Base-by-base conservation (phyloP, 2,797 vertebrate genomes). In the Chiroxiphia lanceolata region DNA sequence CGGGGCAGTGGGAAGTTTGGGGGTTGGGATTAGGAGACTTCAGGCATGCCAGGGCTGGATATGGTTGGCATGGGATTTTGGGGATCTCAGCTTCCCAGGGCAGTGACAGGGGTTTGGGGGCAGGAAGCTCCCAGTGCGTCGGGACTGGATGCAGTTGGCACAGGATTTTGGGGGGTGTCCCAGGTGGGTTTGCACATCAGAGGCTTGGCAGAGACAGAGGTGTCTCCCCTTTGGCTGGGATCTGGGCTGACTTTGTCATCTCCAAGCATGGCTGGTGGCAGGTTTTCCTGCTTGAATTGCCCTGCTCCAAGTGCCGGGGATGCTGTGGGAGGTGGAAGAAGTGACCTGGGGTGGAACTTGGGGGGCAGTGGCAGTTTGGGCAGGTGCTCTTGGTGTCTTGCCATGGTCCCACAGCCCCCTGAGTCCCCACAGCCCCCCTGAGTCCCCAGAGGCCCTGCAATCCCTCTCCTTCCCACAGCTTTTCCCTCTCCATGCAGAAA, bases 331-430 rank as follows among this genome's bases (percentile, higher is more conserved):
- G 1, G 2, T 8, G 40, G 40, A 47, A 25, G n/a, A 15, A 4
- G 33, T 0, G 5, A 6, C 3, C 25, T 19, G 48, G 27, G 34
- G 4, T 3, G 13, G 44, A 33, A 33, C 45, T 1, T 29, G 19
- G 54, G 42, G 54, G 44, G 16, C 42, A 51, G 16, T 3, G 10
- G 51, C 1, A 2, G 6, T 57, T 45, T 57, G 51, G 51, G 26
- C 25, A 11, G 3, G 0, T 1, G 11, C 36, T 57, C 33, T 6
- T 0, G 1, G 6, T 4, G 4, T 23, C 15, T 5, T 8, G 29
- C 27, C 3, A 0, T 0, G 18, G 13, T n/a, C 60, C 63, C 22
- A 2, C 23, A 2, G 13, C 0, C 65, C 48, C 5, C 31, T 11
- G 23, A 53, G 54, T 27, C 33, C 70, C 20, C 5, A 7, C 9